Evolutionary conservation across 2,113 vertebrate species (phyloP).

Genomic region (Cryptomyrus ogoouensis): DNA sequence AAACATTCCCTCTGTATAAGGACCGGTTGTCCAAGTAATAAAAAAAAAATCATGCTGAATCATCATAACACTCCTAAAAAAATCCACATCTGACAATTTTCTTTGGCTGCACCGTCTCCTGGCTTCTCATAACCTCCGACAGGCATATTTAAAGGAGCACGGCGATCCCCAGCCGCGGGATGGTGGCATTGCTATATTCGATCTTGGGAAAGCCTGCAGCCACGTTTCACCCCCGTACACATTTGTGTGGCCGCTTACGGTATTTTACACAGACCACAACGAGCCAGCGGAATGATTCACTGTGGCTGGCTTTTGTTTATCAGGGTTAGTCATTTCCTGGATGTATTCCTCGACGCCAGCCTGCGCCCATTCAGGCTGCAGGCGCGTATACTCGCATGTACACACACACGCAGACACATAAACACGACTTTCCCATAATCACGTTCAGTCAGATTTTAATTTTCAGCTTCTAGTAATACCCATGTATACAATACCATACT

Average conservation of each 20-base stretch:
- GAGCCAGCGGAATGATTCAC: conserved; percentile 9
- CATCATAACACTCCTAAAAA: background rate
- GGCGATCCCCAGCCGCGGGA: background rate
- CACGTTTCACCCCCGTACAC: background rate
- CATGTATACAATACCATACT: background rate
- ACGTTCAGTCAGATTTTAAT: background rate
- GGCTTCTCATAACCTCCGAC: background rate
- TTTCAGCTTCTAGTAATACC: background rate
- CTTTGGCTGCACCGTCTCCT: background rate
- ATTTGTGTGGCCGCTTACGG: background rate
- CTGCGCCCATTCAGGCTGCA: background rate
- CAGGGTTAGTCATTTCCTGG: conserved; percentile 23
- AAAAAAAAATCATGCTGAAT: background rate
- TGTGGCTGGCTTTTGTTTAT: conserved; percentile 21
- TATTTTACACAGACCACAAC: background rate
- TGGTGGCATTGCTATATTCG: background rate
- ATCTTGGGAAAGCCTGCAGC: background rate
- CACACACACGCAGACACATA: background rate
- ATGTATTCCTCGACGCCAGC: background rate
- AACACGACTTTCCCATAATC: background rate
- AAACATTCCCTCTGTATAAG: background rate
- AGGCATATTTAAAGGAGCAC: background rate
- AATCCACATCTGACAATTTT: background rate
- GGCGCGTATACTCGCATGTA: background rate
- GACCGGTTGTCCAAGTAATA: background rate